These are phyloP conservation scores for Agrochola lychnidis DNA, from an alignment of 2,888 invertebrate species.

Conservation along the genomic window DNA sequence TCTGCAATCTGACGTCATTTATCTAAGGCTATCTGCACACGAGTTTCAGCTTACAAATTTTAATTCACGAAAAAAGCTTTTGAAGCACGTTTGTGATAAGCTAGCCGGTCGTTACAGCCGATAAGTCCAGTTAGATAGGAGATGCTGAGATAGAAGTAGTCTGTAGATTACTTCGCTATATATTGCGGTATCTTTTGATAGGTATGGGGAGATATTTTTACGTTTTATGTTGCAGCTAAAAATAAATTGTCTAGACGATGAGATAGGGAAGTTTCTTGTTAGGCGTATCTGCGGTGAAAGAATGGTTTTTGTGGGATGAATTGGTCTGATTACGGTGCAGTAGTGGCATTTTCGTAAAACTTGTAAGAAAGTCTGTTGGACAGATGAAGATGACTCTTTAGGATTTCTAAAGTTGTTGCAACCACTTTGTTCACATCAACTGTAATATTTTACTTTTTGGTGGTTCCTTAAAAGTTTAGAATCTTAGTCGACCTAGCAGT, in stretches of 20 bases:
- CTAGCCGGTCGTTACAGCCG: constrained; percentile 66
- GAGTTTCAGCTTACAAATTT: constrained; percentile 59
- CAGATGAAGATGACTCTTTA: neutral
- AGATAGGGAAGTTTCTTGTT: constrained; percentile 42
- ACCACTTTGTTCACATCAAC: neutral
- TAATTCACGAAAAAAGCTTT: constrained; percentile 67
- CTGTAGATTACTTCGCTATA: constrained; percentile 62
- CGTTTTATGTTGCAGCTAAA: constrained; percentile 47
- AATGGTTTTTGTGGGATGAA: constrained; percentile 13
- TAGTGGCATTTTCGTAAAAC: neutral
- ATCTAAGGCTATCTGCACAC: constrained; percentile 66
- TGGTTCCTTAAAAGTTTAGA: neutral
- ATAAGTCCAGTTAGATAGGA: constrained; percentile 67
- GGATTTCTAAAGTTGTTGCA: neutral
- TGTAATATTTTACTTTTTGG: neutral
- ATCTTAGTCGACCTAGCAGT: neutral
- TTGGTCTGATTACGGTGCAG: neutral
- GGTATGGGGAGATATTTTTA: constrained; percentile 45
- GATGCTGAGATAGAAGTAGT: constrained; percentile 61
- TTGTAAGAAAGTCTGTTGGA: too few species aligned
- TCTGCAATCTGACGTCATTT: constrained; percentile 65
- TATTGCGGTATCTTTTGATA: constrained; percentile 54
- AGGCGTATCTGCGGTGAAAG: constrained; percentile 7
- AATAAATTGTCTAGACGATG: constrained; percentile 55
- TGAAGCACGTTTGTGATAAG: constrained; percentile 70